Percentiles rank a stretch among this genome's conserved stretches.
Evolutionary conservation across 2,797 vertebrate genomes (phyloP).

Genomic region (Chanos chanos): DNA sequence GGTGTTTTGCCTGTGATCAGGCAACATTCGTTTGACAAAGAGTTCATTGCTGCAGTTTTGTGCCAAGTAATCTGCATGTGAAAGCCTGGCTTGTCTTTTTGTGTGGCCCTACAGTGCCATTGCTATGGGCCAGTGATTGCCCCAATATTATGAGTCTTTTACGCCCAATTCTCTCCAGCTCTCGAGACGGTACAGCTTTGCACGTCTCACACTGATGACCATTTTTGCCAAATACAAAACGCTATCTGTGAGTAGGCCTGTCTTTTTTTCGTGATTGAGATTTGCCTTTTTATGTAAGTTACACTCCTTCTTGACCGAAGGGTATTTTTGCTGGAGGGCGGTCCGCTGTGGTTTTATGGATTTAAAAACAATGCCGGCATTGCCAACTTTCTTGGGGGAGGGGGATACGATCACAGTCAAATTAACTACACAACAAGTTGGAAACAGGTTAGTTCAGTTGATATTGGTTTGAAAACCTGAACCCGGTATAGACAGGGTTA

Average conservation of each 20-base stretch:
- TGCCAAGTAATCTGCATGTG: slow-evolving; percentile 70
- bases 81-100: slow-evolving; percentile 51
- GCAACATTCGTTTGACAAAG: slow-evolving; percentile 12
- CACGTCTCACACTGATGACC: neutral
- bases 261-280: too few relatives aligned
- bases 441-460: slow-evolving; percentile 57
- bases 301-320: too few relatives aligned
- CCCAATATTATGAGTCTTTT: too few relatives aligned
- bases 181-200: too few relatives aligned
- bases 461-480: slow-evolving; percentile 8
- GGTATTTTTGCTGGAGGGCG: too few relatives aligned
- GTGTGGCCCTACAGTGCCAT: slow-evolving; percentile 4
- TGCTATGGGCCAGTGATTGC: slow-evolving; percentile 43
- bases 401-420: neutral
- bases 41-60: slow-evolving; percentile 30
- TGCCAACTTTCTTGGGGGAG: slow-evolving; percentile 3
- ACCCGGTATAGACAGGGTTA: slow-evolving; percentile 17
- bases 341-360: neutral
- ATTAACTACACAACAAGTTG: slow-evolving; percentile 49
- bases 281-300: too few relatives aligned
- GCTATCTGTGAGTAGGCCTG: too few relatives aligned
- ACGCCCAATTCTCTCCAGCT: too few relatives aligned
- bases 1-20: slow-evolving; percentile 5
- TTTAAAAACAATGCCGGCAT: neutral
- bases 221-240: too few relatives aligned